A percentile compares a stretch with the other conserved stretches of the same genome.
Conservation (phyloP, 2,797 vertebrate species). For the Atherinosoma microstoma region DNA sequence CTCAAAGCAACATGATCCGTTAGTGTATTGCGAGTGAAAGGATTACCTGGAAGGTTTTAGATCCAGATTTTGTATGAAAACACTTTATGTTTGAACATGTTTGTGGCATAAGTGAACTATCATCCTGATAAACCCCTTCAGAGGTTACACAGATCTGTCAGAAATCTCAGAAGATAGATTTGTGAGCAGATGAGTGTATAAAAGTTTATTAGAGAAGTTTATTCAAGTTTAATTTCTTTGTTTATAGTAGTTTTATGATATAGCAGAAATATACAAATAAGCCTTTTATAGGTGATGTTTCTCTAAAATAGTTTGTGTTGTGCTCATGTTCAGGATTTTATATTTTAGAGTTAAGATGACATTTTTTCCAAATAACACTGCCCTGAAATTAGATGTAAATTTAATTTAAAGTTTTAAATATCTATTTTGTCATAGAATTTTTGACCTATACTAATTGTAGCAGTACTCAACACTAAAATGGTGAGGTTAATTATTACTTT, state of each 20-base stretch:
- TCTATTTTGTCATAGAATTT: not conserved
- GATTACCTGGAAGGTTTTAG: not conserved
- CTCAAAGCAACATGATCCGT: not conserved
- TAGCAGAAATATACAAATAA: not conserved
- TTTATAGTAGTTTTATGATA: not conserved
- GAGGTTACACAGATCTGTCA: not conserved
- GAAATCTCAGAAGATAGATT: not conserved
- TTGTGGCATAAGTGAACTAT: not conserved
- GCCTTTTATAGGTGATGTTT: not conserved
- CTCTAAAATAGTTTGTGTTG: not conserved
- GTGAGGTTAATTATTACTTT: not conserved
- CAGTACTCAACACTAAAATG: not conserved
- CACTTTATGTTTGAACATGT: not conserved
- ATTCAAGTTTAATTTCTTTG: not conserved
- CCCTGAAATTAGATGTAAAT: not conserved
- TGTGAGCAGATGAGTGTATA: not conserved
- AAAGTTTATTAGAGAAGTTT: no score
- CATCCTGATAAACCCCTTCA: not conserved
- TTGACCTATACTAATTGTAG: not conserved
- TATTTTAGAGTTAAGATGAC: not conserved
- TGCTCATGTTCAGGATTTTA: not conserved
- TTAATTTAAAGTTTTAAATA: not conserved
- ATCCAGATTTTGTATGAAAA: not conserved
- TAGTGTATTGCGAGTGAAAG: not conserved
- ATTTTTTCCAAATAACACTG: not conserved